These are phyloP conservation scores for Gymnocheta viridis DNA, from an alignment of 2,888 invertebrate genomes.

Conservation along the genomic window DNA sequence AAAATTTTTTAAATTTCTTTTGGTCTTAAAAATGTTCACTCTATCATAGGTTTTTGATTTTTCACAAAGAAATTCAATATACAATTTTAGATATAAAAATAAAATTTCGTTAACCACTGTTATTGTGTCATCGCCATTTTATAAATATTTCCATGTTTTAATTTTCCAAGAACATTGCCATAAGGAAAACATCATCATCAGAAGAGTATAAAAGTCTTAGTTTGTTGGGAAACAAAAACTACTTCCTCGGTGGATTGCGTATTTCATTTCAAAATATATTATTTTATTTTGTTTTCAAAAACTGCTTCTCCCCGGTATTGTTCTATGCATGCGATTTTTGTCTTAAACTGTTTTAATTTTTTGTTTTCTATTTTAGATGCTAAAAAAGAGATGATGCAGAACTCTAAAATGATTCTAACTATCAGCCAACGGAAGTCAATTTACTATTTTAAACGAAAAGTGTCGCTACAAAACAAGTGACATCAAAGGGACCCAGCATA, in stretches of 20 bases:
- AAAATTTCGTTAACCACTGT: not conserved
- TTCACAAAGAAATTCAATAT: no score
- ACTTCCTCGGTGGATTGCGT: not conserved
- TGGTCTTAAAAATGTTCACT: no score
- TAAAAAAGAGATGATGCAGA: constrained; percentile 12
- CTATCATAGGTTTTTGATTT: no score
- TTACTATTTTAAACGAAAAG: no score
- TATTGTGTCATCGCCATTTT: not conserved
- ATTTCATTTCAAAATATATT: constrained; percentile 22
- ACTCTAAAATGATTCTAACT: constrained; percentile 6
- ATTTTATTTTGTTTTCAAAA: constrained; percentile 22
- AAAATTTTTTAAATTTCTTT: no score
- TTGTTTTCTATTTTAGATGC: not conserved
- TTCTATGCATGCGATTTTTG: constrained; percentile 56
- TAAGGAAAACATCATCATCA: constrained; percentile 41
- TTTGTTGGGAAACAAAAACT: constrained; percentile 26
- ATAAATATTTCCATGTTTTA: not conserved
- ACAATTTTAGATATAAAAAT: not conserved
- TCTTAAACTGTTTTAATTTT: constrained; percentile 31
- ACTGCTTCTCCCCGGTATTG: constrained; percentile 14
- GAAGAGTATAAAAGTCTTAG: constrained; percentile 17
- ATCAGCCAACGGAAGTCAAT: not conserved
- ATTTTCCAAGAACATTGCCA: constrained; percentile 18
- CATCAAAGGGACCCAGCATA: no score
- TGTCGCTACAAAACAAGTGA: no score